phyloP scores from a whole-genome alignment of 2,113 vertebrate genomes.

The Leptodactylus fuscus region DNA sequence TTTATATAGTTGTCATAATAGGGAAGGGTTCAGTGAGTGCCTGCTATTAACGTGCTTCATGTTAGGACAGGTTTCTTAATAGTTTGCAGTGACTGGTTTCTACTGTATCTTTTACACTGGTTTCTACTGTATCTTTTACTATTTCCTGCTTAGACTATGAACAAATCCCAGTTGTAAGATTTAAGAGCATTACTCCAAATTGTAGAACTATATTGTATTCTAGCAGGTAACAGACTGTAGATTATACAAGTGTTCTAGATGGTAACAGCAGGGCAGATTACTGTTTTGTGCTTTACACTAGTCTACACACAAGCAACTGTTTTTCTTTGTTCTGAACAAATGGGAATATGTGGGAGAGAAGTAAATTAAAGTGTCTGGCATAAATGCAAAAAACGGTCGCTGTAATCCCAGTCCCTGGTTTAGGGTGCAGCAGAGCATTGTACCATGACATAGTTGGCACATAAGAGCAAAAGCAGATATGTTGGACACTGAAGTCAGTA shows the following conservation, averaged over 20 bases:
- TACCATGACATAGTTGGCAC: not conserved
- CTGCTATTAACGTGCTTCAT: not conserved
- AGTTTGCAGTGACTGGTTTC: not conserved
- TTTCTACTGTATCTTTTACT: no score
- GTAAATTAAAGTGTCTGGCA: not conserved
- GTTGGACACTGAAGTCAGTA: not conserved
- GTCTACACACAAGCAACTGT: not conserved
- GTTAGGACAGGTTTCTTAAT: not conserved
- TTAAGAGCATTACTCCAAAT: no score
- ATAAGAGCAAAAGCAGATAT: not conserved
- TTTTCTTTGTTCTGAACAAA: not conserved
- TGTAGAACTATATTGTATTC: no score
- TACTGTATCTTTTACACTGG: not conserved
- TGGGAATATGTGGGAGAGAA: not conserved
- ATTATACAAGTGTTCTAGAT: not conserved
- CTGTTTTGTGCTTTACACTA: not conserved
- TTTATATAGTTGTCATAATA: no score
- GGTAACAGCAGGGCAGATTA: not conserved
- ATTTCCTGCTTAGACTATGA: no score
- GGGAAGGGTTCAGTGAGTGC: not conserved
- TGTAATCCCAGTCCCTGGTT: not conserved
- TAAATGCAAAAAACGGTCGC: not conserved
- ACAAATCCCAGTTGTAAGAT: no score
- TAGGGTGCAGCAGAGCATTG: conserved; percentile 1
- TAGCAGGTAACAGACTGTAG: no score